Base-by-base conservation (phyloP, 2,797 vertebrate species). In the Clarias laeviceps region DNA sequence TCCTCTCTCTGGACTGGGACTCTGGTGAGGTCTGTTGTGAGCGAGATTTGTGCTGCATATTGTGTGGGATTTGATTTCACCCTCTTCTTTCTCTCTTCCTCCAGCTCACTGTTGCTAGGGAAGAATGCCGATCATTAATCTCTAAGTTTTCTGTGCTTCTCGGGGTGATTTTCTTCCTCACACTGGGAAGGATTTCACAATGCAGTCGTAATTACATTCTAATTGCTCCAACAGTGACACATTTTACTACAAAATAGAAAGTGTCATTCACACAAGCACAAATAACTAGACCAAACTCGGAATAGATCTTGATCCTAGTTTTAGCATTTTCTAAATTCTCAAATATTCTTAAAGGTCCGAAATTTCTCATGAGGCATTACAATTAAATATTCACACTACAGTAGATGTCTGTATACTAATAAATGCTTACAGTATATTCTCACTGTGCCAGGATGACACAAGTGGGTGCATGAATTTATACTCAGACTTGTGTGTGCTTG, bases 71-170 rank as follows among this genome's bases (percentile, higher is more conserved):
- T 86, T 74, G 14, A 76, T 69, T 86, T 73, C 70, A 74, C 77
- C 64, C 20, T 40, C 5, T 66, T 62, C 17, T 65, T 24, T 12
- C 34, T 68, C 40, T 82, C 40, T 37, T 54, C 6, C 56, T 73
- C 14, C 54, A 78, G 27, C 24, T 79, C 22, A 34, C 83, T 89
- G 76, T 87, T 89, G 45, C 76, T 86, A 77, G 64, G 80, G 74
- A 85, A 88, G 70, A 24, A 68, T 76, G 37, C 22, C 57, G 5
- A 72, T 77, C 69, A 83, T 88, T 85, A 85, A 86, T 79, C 72
- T 73, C 32, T 32, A 73, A 57, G 50, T 54, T 70, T 72, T 83
- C 84, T 83, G 29, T 88, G 8, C 24, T 74, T 74, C 66, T 80
- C 56, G 79, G 29, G n/a, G 32, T 74, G 27, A 68, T 78, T 87